Conservation (phyloP, 2,888 invertebrate species). For the Pegoplata infirma region DNA sequence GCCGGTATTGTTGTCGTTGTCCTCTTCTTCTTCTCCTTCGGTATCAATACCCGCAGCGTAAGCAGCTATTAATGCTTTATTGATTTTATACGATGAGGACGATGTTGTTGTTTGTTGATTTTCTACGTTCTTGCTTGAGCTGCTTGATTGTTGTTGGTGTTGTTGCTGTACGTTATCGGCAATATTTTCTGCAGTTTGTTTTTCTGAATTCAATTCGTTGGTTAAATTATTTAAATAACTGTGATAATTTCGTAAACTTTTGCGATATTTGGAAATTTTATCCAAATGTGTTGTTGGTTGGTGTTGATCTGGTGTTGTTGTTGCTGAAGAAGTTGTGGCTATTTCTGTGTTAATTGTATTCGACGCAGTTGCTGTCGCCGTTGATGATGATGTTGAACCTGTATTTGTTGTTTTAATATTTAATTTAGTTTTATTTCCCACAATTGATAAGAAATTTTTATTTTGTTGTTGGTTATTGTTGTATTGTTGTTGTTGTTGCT, state of each 20-base stretch:
- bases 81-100: conserved; percentile 35
- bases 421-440: conserved; percentile 65
- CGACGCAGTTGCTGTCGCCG: conserved; percentile 55
- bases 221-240: conserved; percentile 56
- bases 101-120: conserved; percentile 23
- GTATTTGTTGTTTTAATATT: conserved; percentile 58
- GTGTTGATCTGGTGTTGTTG: conserved; percentile 20
- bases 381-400: conserved; percentile 31
- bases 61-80: conserved; percentile 43
- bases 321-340: conserved; percentile 37
- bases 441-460: conserved; percentile 65
- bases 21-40: conserved; percentile 49
- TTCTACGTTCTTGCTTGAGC: conserved; percentile 32
- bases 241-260: conserved; percentile 69
- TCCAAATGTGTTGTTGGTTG: conserved; percentile 57
- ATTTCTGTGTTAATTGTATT: conserved; percentile 33
- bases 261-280: conserved; percentile 69
- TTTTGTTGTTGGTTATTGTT: conserved; percentile 51
- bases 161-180: conserved; percentile 24
- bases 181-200: conserved; percentile 1
- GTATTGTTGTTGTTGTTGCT: conserved; percentile 55
- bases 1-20: conserved; percentile 23
- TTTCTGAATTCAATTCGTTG: conserved; percentile 30
- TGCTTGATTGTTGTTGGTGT: conserved; percentile 44
- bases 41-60: conserved; percentile 36